Percentiles rank a stretch among this genome's conserved stretches.
phyloP scores from a whole-genome alignment of 1,140 invertebrate species.

The Ostrea denselamellosa region DNA sequence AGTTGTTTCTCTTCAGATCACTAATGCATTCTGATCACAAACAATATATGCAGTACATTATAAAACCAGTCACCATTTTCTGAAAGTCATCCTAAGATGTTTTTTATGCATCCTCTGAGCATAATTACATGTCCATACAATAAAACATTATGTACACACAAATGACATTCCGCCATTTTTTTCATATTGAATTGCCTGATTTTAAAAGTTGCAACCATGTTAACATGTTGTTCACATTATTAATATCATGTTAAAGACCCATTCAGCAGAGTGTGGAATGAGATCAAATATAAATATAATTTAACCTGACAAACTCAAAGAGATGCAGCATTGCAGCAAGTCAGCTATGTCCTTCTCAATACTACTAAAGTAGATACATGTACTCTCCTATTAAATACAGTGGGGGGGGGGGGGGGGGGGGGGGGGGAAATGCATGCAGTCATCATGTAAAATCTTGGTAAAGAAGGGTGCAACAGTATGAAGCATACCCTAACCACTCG shows the following conservation, averaged over 20 bases:
- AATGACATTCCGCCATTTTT: conserved; percentile 13
- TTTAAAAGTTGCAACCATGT: background rate
- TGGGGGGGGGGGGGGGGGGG: no score
- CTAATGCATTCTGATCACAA: background rate
- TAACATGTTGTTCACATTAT: background rate
- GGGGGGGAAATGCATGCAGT: background rate
- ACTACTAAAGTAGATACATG: background rate
- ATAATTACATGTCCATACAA: background rate
- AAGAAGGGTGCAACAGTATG: background rate
- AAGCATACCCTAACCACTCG: no score
- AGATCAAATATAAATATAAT: conserved; percentile 3
- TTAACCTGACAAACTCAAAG: conserved; percentile 22
- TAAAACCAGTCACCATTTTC: conserved; percentile 25
- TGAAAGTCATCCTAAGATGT: conserved; percentile 13
- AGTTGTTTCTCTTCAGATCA: background rate
- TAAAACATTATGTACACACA: conserved; percentile 13
- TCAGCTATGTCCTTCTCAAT: background rate
- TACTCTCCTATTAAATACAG: no score
- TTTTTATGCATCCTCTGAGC: background rate
- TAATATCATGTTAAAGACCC: conserved; percentile 21
- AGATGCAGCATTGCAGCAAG: conserved; percentile 9
- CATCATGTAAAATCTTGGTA: background rate
- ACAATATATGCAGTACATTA: conserved; percentile 11
- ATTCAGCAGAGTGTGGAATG: conserved; percentile 14
- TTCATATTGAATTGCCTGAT: background rate